These are phyloP conservation scores for Lycophotia porphyrea DNA, from an alignment of 2,888 invertebrate genomes.

Conservation along the genomic window DNA sequence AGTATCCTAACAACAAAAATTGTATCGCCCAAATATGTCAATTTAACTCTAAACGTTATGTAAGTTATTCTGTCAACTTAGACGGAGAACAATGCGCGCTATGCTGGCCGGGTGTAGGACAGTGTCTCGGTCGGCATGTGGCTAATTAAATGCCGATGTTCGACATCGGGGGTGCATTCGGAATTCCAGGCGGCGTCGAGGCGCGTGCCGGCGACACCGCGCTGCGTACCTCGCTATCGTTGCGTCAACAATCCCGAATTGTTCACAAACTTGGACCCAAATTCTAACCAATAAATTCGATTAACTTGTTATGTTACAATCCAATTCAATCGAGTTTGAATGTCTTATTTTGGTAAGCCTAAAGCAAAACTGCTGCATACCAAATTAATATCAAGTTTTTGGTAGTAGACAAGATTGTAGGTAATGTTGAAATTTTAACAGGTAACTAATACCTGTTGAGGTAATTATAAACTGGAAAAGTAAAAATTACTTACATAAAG, in stretches of 20 bases:
- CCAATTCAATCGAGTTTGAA: conserved; percentile 17
- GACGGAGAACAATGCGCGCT: conserved; percentile 82
- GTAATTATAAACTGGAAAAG: conserved; percentile 1
- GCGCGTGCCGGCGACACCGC: conserved; percentile 76
- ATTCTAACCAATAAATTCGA: conserved; percentile 45
- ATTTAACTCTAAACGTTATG: conserved; percentile 73
- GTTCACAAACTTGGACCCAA: conserved; percentile 77
- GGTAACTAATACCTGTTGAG: not conserved
- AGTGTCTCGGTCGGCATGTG: conserved; percentile 83
- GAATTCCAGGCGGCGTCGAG: conserved; percentile 78
- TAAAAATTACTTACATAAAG: not conserved
- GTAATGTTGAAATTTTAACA: not conserved
- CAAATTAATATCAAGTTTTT: not conserved
- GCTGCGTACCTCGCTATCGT: conserved; percentile 75
- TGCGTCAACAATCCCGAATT: conserved; percentile 81
- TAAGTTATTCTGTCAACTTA: conserved; percentile 83
- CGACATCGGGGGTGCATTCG: conserved; percentile 79
- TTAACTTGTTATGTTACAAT: conserved; percentile 45
- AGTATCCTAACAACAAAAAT: not conserved
- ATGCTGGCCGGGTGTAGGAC: conserved; percentile 79
- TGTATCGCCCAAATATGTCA: conserved; percentile 54
- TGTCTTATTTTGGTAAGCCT: conserved; percentile 13
- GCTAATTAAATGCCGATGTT: conserved; percentile 89
- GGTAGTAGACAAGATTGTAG: not conserved
- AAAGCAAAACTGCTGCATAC: not conserved